Evolutionary conservation across 2,797 vertebrate genomes (phyloP).

Genomic region (Oryzias dopingdopingensis): DNA sequence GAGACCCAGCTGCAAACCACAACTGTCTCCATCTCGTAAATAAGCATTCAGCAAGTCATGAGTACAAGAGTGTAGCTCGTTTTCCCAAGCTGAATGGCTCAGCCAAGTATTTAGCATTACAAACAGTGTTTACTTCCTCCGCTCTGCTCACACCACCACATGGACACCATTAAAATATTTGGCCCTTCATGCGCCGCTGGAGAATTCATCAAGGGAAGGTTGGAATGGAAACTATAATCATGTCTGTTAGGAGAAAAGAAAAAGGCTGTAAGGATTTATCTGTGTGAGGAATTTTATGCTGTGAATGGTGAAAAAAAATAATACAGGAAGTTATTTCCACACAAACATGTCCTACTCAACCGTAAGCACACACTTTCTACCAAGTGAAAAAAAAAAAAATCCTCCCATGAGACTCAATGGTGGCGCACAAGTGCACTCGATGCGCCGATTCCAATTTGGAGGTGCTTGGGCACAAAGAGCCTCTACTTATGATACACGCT

Average conservation of each 20-base stretch:
- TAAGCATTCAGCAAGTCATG: constrained; percentile 25
- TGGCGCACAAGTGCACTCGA: constrained; percentile 36
- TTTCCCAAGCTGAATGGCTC: constrained; percentile 20
- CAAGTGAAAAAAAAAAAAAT: constrained; percentile 24
- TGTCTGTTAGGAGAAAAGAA: constrained; percentile 36
- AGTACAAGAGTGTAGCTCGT: constrained; percentile 9
- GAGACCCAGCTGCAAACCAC: constrained; percentile 28
- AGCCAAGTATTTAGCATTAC: constrained; percentile 46
- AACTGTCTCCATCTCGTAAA: constrained; percentile 31
- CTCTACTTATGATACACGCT: constrained; percentile 55
- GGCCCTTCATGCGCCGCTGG: constrained; percentile 14
- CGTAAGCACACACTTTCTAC: constrained; percentile 28
- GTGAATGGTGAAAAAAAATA: too few species aligned
- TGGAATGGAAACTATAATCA: constrained; percentile 43
- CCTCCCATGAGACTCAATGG: constrained; percentile 35
- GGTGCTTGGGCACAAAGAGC: constrained; percentile 38
- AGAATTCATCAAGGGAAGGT: constrained; percentile 35
- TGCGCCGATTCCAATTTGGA: constrained; percentile 50
- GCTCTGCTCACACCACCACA: constrained; percentile 31
- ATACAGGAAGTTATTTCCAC: background rate
- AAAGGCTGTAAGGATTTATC: too few species aligned
- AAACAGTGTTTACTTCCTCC: constrained; percentile 55
- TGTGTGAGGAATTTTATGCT: too few species aligned
- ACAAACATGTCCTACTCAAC: constrained; percentile 8
- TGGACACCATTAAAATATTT: constrained; percentile 41